Evolutionary conservation across 2,113 vertebrate genomes (phyloP).

Genomic region (Lipotes vexillifer): DNA sequence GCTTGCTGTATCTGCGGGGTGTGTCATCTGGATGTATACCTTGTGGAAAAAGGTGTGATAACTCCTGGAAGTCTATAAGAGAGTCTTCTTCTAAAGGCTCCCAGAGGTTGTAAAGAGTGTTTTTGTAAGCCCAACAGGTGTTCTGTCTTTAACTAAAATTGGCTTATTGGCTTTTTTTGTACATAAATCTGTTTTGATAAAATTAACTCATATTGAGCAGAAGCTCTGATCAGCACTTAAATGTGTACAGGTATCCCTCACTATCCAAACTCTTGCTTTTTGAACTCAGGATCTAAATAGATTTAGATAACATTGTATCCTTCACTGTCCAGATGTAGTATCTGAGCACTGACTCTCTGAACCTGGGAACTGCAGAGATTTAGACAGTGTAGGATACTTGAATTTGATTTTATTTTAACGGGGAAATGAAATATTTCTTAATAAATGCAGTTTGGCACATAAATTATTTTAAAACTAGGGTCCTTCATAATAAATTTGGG

Average conservation of each 20-base stretch:
- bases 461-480: not conserved
- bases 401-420: not conserved
- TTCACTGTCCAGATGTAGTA: not conserved
- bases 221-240: not conserved
- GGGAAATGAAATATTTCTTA: slow-evolving; percentile 3
- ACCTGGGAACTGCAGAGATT: not conserved
- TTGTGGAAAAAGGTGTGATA: not conserved
- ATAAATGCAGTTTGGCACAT: not conserved
- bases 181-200: not conserved
- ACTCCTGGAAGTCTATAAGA: not conserved
- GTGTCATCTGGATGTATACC: not conserved
- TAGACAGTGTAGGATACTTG: not conserved
- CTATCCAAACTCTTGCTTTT: not conserved
- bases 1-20: not conserved
- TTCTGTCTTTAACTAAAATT: not conserved
- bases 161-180: slow-evolving; percentile 3
- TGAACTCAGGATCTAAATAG: not conserved
- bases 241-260: not conserved
- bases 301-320: not conserved
- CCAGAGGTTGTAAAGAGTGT: not conserved
- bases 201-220: not conserved
- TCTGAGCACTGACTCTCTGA: not conserved
- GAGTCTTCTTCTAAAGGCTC: not conserved
- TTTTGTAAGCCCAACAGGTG: not conserved
- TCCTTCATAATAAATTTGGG: not conserved